Base-by-base conservation (phyloP, 2,113 vertebrate species). In the Phocoena sinus region DNA sequence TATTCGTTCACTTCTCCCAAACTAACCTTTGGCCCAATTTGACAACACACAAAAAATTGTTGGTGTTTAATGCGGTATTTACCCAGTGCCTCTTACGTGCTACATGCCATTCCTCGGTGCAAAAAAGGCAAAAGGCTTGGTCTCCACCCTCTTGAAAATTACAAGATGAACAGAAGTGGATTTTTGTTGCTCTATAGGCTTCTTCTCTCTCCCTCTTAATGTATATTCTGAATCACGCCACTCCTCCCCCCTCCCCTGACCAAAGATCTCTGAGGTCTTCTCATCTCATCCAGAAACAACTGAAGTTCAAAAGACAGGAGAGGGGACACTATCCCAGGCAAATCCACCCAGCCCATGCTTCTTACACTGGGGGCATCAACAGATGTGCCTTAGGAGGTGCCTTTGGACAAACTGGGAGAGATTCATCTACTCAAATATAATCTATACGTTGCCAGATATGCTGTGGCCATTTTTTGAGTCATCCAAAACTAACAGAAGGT, bases 1-100 rank as follows among this genome's bases (percentile, higher is more conserved):
- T 89, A 96, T 31, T 47, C 11, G 96, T 88, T 95, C 28, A 92
- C 60, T 70, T 97, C 60, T 90, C 70, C 53, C 76, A 93, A 96
- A 96, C 50, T 71, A 96, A 81, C 20, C 67, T 94, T 65, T 67
- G 86, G 76, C 47, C 67, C 13, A 15, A 82, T 79, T 70, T 60
- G 71, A n/a, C 89, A 82, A 74, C 23, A 90, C 21, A 71, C 38
- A 88, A 88, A 93, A 88, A 53, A 77, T 7, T 62, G 12, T 15
- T 50, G 23, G 68, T 76, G 65, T 44, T 80, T 84, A 88, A 91
- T 60, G 36, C 21, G n/a, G 33, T 91, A 91, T 76, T 91, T 96
- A 88, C 84, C 88, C 47, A 95, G 23, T 25, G 11, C 41, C 50
- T 63, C 70, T 94, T 62, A 53, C 15, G 33, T 9, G 38, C 25